Conservation (phyloP, 2,797 vertebrate genomes). For the Acanthurus tractus region DNA sequence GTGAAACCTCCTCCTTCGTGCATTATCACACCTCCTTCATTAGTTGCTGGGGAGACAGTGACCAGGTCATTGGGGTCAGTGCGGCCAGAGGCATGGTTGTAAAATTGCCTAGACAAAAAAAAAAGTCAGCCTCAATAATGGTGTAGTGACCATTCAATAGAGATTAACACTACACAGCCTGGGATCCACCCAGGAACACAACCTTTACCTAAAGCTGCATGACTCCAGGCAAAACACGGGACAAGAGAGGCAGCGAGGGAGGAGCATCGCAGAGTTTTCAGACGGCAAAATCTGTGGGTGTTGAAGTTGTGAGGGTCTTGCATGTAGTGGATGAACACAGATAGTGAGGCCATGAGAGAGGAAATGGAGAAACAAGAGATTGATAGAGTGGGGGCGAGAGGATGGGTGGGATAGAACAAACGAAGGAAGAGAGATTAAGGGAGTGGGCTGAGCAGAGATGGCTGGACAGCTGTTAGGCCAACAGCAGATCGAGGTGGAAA, state of each 20-base stretch:
- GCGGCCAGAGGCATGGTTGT: conserved; percentile 78
- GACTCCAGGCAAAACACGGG: conserved; percentile 45
- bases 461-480: conserved; percentile 55
- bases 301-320: conserved; percentile 6
- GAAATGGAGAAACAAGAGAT: conserved; percentile 45
- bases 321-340: conserved; percentile 37
- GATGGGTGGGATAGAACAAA: conserved; percentile 45
- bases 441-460: conserved; percentile 48
- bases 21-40: conserved; percentile 80
- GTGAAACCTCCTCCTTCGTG: conserved; percentile 66
- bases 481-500: conserved; percentile 23
- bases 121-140: conserved; percentile 67
- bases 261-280: conserved; percentile 47
- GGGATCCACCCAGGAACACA: conserved; percentile 67
- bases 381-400: conserved; percentile 44
- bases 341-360: conserved; percentile 54
- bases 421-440: conserved; percentile 63
- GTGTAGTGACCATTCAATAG: conserved; percentile 71
- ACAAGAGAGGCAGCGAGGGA: conserved; percentile 39
- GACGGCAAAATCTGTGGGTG: conserved; percentile 32
- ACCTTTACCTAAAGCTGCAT: conserved; percentile 60
- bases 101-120: conserved; percentile 81
- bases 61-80: conserved; percentile 81
- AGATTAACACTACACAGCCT: conserved; percentile 74
- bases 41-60: conserved; percentile 83